Evolutionary conservation across 1,140 invertebrate species (phyloP).

Genomic region (Lucilia sericata): DNA sequence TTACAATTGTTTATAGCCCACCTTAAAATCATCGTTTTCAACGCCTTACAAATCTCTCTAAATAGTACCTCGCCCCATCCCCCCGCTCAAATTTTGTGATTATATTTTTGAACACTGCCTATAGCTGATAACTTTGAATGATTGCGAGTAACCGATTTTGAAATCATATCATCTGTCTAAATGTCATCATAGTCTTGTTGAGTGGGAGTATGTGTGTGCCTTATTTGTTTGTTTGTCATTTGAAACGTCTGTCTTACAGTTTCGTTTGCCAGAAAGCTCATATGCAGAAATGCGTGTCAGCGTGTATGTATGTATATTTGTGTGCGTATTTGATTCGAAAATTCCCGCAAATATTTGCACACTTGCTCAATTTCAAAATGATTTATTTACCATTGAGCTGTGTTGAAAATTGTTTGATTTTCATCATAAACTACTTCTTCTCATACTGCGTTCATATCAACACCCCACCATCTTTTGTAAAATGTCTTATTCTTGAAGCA

Average conservation of each 20-base stretch:
- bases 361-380: constrained; percentile 45
- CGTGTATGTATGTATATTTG: neutral
- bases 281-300: neutral
- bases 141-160: constrained; percentile 3
- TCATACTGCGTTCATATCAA: too few species aligned
- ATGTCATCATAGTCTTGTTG: neutral
- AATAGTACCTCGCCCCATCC: neutral
- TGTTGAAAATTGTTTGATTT: constrained; percentile 46
- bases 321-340: neutral
- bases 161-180: constrained; percentile 20
- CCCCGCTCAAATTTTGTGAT: neutral
- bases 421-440: constrained; percentile 6
- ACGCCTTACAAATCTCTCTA: neutral
- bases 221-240: too few species aligned
- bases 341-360: constrained; percentile 45
- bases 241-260: too few species aligned
- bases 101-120: neutral
- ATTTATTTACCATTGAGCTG: constrained; percentile 44
- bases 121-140: neutral
- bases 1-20: constrained; percentile 11
- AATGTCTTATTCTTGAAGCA: neutral
- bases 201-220: neutral
- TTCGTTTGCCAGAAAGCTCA: too few species aligned
- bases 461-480: neutral
- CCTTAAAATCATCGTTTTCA: too few species aligned